phyloP scores from a whole-genome alignment of 2,113 vertebrate genomes.

The Halichoeres trimaculatus region DNA sequence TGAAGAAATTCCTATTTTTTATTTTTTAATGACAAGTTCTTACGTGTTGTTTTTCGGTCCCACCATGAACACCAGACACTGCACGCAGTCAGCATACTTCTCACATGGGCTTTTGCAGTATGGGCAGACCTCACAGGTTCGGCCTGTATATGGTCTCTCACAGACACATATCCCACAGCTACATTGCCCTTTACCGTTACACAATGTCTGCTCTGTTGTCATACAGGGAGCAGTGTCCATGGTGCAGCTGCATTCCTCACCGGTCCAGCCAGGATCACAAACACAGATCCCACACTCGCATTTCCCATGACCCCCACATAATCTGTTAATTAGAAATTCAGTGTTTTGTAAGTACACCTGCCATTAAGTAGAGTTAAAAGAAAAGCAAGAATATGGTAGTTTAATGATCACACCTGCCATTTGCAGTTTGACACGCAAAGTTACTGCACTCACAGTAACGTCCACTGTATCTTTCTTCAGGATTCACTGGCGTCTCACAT shows the following conservation, averaged over 20 bases:
- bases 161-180: conserved; percentile 88
- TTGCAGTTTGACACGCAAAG: conserved; percentile 45
- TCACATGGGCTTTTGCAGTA: conserved; percentile 59
- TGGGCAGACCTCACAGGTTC: conserved; percentile 88
- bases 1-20: neutral
- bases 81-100: conserved; percentile 17
- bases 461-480: conserved; percentile 24
- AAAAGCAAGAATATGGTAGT: neutral
- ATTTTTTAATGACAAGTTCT: conserved; percentile 4
- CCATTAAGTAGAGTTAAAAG: neutral
- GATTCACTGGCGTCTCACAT: conserved; percentile 15
- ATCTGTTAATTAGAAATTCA: conserved; percentile 14
- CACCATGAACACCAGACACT: conserved; percentile 47
- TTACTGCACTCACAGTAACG: conserved; percentile 65
- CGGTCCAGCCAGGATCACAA: conserved; percentile 85
- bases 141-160: conserved; percentile 83
- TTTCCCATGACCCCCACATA: conserved; percentile 82
- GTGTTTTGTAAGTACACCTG: neutral
- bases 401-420: conserved; percentile 29
- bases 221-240: conserved; percentile 80
- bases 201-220: conserved; percentile 84
- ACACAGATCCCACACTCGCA: conserved; percentile 87
- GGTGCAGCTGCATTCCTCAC: conserved; percentile 87
- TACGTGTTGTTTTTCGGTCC: conserved; percentile 56
- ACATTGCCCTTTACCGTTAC: conserved; percentile 85